These are phyloP conservation scores for Agonum fuliginosum DNA, from an alignment of 2,888 invertebrate genomes.

Conservation along the genomic window DNA sequence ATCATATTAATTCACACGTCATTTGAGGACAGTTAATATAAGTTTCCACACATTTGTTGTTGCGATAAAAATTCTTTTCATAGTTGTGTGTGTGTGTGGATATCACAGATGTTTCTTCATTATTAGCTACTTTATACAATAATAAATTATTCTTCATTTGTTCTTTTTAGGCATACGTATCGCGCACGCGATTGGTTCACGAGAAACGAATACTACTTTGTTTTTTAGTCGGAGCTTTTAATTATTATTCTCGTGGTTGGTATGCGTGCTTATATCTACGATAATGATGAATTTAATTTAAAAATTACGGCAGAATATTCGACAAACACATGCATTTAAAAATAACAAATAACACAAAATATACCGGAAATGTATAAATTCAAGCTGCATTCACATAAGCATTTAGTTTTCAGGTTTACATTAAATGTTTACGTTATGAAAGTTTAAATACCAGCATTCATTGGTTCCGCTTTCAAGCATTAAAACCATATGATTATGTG, in stretches of 20 bases:
- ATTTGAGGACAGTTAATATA: conserved; percentile 12
- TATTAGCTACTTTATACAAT: conserved; percentile 57
- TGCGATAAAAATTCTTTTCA: conserved; percentile 7
- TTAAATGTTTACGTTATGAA: too few relatives aligned
- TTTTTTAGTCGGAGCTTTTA: background rate
- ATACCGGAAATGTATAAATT: too few relatives aligned
- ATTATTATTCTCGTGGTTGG: background rate
- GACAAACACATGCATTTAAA: too few relatives aligned
- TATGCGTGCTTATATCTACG: background rate
- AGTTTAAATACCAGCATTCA: too few relatives aligned
- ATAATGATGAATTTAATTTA: background rate
- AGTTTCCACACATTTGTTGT: conserved; percentile 50
- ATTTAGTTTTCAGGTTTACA: too few relatives aligned
- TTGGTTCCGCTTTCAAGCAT: too few relatives aligned
- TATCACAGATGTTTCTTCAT: conserved; percentile 73
- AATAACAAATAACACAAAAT: too few relatives aligned
- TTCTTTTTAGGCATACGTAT: conserved; percentile 48
- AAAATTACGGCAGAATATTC: too few relatives aligned
- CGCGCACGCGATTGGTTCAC: background rate
- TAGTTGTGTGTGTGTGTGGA: conserved; percentile 50
- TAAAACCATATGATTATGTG: too few relatives aligned
- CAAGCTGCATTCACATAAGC: too few relatives aligned
- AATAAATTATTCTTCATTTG: conserved; percentile 49
- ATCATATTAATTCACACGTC: conserved; percentile 43
- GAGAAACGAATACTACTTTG: too few relatives aligned